Conservation (phyloP, 2,888 invertebrate species). For the Muschampia plurimacula region DNA sequence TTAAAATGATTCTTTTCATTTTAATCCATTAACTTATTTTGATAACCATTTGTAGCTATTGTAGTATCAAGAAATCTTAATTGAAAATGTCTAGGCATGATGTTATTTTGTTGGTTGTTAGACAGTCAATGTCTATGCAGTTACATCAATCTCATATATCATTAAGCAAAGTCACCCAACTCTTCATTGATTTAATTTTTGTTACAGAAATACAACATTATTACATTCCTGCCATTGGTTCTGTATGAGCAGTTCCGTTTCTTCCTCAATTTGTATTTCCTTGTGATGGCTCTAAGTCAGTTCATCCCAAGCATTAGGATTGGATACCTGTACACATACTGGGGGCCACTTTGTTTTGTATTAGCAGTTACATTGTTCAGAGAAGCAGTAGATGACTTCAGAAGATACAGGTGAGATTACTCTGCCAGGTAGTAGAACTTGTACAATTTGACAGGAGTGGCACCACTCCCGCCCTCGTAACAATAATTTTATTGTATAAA, state of each 20-base stretch:
- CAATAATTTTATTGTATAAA: too few species aligned
- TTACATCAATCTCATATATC: too few species aligned
- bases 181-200: conserved; percentile 13
- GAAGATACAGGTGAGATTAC: conserved; percentile 88
- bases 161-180: not conserved
- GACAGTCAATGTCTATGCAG: too few species aligned
- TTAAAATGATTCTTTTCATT: too few species aligned
- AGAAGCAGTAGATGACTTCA: conserved; percentile 98
- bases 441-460: too few species aligned
- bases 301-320: conserved; percentile 98
- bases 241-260: conserved; percentile 99
- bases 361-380: conserved; percentile 97
- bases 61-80: too few species aligned
- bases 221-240: conserved; percentile 96
- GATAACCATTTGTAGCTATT: too few species aligned
- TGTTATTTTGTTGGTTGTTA: too few species aligned
- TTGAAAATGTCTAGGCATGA: too few species aligned
- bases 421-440: not conserved
- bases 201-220: conserved; percentile 96
- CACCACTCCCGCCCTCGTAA: too few species aligned
- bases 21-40: too few species aligned
- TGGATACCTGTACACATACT: conserved; percentile 99
- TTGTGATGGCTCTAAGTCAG: conserved; percentile 99
- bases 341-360: conserved; percentile 99
- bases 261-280: conserved; percentile 98